phyloP scores from a whole-genome alignment of 2,797 vertebrate species.

The Balearica regulorum region DNA sequence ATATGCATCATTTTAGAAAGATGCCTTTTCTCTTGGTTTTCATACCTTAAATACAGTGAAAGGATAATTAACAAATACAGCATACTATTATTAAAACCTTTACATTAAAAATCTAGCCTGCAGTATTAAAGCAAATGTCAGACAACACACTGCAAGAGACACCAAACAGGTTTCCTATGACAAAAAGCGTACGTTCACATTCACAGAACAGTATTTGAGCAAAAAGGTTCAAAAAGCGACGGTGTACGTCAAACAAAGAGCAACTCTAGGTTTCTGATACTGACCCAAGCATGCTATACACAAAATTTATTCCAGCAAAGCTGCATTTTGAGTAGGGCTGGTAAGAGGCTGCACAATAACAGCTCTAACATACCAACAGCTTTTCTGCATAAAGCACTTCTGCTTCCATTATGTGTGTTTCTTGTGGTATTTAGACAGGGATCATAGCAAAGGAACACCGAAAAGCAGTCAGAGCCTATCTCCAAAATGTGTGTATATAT shows the following conservation, averaged over 20 bases:
- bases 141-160: background rate
- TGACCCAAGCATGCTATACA: fast-evolving
- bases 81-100: background rate
- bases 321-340: background rate
- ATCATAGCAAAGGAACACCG: background rate
- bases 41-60: background rate
- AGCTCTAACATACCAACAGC: background rate
- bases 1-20: background rate
- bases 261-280: background rate
- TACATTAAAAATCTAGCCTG: background rate
- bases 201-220: background rate
- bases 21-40: background rate
- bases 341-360: background rate
- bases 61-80: background rate
- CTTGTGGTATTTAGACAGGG: background rate
- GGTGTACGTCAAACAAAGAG: background rate
- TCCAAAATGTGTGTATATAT: background rate
- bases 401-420: background rate
- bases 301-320: background rate
- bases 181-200: background rate
- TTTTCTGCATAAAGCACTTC: background rate
- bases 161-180: background rate
- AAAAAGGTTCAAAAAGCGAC: background rate
- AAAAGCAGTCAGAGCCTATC: background rate
- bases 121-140: background rate